Percentiles rank a stretch among this genome's conserved stretches.
phyloP scores from a whole-genome alignment of 2,113 vertebrate species.

The Chloropsis hardwickii region DNA sequence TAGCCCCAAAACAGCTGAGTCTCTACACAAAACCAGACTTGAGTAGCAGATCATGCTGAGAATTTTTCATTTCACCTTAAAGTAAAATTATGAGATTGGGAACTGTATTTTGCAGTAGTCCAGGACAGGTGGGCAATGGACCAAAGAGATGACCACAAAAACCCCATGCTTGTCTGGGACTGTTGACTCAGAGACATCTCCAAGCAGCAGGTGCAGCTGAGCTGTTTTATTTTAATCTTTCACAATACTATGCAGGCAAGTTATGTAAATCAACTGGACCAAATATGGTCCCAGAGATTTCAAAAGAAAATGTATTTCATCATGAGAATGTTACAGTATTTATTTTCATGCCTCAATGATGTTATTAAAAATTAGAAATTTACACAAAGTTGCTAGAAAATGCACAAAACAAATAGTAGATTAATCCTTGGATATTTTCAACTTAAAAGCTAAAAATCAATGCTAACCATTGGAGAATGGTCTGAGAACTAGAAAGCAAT shows the following conservation, averaged over 20 bases:
- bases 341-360: not conserved
- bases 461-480: not conserved
- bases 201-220: not conserved
- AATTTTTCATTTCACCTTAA: not conserved
- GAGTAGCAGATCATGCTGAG: not conserved
- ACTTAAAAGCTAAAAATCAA: not conserved
- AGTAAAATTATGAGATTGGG: not conserved
- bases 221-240: not conserved
- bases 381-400: not conserved
- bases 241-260: not conserved
- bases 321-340: not conserved
- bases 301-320: not conserved
- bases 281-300: not conserved
- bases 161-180: accelerated
- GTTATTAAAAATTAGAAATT: not conserved
- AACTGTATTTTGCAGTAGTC: not conserved
- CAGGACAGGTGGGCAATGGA: not conserved
- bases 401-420: not conserved
- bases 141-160: not conserved
- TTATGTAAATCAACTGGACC: not conserved
- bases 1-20: too few relatives aligned
- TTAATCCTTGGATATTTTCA: not conserved
- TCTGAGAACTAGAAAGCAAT: not conserved
- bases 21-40: not conserved
- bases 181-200: not conserved